Evolutionary conservation across 2,113 vertebrate genomes (phyloP).

Genomic region (Mustelus asterias): DNA sequence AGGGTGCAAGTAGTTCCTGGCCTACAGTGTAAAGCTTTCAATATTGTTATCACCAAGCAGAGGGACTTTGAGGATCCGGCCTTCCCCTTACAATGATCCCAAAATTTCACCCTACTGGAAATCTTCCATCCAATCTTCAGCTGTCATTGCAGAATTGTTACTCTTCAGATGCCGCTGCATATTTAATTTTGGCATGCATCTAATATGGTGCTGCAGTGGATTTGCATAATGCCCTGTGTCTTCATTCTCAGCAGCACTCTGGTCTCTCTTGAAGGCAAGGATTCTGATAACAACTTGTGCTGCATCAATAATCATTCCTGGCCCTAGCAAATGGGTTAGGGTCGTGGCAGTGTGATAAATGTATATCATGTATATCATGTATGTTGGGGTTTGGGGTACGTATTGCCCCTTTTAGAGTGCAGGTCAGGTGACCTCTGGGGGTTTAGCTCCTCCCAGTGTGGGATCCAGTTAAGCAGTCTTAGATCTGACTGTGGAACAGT

Average conservation of each 20-base stretch:
- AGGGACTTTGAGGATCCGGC: background rate
- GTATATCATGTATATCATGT: too few relatives aligned
- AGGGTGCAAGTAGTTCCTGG: background rate
- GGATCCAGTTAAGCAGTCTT: too few relatives aligned
- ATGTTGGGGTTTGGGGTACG: too few relatives aligned
- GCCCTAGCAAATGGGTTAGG: background rate
- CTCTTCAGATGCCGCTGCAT: background rate
- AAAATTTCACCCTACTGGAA: background rate
- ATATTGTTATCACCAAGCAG: background rate
- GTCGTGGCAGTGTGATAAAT: background rate
- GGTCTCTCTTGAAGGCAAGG: background rate
- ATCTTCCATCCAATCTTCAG: background rate
- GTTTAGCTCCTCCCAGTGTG: too few relatives aligned
- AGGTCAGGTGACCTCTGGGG: too few relatives aligned
- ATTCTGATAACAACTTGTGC: background rate
- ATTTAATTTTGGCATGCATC: background rate
- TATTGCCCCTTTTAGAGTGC: too few relatives aligned
- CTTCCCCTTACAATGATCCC: background rate
- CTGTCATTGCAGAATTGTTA: background rate
- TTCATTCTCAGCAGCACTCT: too few relatives aligned
- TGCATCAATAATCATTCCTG: background rate
- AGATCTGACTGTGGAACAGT: too few relatives aligned
- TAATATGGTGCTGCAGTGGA: background rate
- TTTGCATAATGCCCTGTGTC: background rate
- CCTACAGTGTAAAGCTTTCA: background rate